These are phyloP conservation scores for Octopus bimaculoides DNA, from an alignment of 1,140 invertebrate genomes.

Conservation along the genomic window DNA sequence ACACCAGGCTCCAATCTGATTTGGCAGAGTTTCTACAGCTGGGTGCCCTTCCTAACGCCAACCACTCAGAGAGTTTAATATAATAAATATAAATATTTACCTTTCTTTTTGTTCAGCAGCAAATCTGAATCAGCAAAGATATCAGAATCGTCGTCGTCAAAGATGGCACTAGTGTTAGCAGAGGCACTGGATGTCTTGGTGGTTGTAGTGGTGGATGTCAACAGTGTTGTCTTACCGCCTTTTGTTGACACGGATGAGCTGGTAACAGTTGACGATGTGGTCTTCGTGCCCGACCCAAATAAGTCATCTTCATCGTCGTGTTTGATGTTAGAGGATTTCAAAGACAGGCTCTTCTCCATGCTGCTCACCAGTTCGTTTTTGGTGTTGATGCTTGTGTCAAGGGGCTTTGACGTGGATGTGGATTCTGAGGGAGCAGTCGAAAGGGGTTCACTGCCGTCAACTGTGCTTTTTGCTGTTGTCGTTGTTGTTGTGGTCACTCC, in stretches of 20 bases:
- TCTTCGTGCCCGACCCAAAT: constrained; percentile 25
- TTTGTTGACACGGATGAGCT: constrained; percentile 21
- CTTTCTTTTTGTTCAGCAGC: constrained; percentile 29
- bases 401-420: no score
- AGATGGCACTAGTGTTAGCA: not conserved
- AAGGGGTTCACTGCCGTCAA: no score
- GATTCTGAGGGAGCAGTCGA: no score
- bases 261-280: not conserved
- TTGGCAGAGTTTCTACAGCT: no score
- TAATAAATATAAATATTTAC: not conserved
- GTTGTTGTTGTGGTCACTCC: no score
- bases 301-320: constrained; percentile 36
- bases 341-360: no score
- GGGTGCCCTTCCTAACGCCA: no score
- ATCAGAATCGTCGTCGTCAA: constrained; percentile 15
- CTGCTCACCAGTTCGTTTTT: no score
- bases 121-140: constrained; percentile 42
- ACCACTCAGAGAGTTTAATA: no score
- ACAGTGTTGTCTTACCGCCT: constrained; percentile 17
- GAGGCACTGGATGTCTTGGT: not conserved
- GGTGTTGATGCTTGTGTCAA: no score
- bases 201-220: constrained; percentile 9
- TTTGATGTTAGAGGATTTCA: not conserved
- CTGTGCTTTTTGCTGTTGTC: no score
- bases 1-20: no score